These are phyloP conservation scores for Lampris incognitus DNA, from an alignment of 2,113 vertebrate species.

Conservation along the genomic window DNA sequence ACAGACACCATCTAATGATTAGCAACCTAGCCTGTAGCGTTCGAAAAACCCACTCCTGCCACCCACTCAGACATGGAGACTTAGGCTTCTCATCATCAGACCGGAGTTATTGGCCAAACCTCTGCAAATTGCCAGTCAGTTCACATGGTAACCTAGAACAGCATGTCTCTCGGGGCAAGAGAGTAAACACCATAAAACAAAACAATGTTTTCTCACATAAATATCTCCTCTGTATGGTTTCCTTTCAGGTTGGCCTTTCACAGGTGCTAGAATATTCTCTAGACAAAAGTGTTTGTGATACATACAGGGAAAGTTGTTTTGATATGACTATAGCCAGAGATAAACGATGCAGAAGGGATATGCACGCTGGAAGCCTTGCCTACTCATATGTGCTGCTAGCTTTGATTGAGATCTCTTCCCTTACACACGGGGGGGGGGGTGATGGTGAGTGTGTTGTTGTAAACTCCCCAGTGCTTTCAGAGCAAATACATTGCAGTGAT, in stretches of 20 bases:
- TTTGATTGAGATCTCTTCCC: constrained; percentile 5
- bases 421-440: constrained; percentile 10
- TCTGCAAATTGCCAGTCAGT: constrained; percentile 59
- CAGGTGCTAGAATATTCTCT: neutral
- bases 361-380: constrained; percentile 13
- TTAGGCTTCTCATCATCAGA: constrained; percentile 64
- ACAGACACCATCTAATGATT: constrained; percentile 69
- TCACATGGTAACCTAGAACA: constrained; percentile 65
- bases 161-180: constrained; percentile 22
- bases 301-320: neutral
- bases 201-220: constrained; percentile 38
- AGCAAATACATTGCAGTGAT: constrained; percentile 1
- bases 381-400: constrained; percentile 25
- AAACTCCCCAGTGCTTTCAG: neutral
- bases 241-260: constrained; percentile 31
- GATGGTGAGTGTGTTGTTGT: constrained; percentile 12
- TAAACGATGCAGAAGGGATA: neutral
- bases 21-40: constrained; percentile 55
- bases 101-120: constrained; percentile 56
- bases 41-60: constrained; percentile 52
- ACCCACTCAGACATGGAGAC: constrained; percentile 66
- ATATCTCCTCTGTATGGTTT: constrained; percentile 12
- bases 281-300: too few species aligned
- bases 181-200: constrained; percentile 49
- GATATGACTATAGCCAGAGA: too few species aligned